Evolutionary conservation across 2,888 invertebrate genomes (phyloP).

Genomic region (Chesias legatella): DNA sequence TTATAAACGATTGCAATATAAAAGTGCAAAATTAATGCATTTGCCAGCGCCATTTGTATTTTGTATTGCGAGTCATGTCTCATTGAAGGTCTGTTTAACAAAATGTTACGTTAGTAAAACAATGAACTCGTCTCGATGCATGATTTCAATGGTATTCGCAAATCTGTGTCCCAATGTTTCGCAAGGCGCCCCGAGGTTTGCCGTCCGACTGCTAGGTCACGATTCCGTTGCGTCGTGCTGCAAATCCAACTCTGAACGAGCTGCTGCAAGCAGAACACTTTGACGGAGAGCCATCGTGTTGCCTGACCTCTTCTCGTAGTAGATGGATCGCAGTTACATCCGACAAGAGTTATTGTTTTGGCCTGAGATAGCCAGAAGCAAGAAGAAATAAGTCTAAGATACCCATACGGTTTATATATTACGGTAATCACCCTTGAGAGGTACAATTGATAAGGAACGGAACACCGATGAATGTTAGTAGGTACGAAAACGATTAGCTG

Average conservation of each 20-base stretch:
- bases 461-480: too few relatives aligned
- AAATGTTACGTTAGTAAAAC: conserved; percentile 30
- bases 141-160: conserved; percentile 53
- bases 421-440: too few relatives aligned
- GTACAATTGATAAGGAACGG: too few relatives aligned
- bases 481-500: too few relatives aligned
- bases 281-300: too few relatives aligned
- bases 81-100: not conserved
- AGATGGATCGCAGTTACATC: too few relatives aligned
- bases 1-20: conserved; percentile 6
- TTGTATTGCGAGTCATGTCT: not conserved
- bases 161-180: conserved; percentile 62
- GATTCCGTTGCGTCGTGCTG: conserved; percentile 58
- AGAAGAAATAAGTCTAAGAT: too few relatives aligned
- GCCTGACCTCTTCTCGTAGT: too few relatives aligned
- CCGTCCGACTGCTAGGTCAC: conserved; percentile 62
- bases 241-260: conserved; percentile 8
- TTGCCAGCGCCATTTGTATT: not conserved
- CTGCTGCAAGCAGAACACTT: too few relatives aligned
- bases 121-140: conserved; percentile 39
- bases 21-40: conserved; percentile 2
- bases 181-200: conserved; percentile 66
- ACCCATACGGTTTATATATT: too few relatives aligned
- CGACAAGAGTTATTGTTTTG: too few relatives aligned
- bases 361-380: too few relatives aligned